Percentiles rank a stretch among this genome's conserved stretches.
Conservation (phyloP, 2,888 invertebrate species). For the Xestobium rufovillosum region DNA sequence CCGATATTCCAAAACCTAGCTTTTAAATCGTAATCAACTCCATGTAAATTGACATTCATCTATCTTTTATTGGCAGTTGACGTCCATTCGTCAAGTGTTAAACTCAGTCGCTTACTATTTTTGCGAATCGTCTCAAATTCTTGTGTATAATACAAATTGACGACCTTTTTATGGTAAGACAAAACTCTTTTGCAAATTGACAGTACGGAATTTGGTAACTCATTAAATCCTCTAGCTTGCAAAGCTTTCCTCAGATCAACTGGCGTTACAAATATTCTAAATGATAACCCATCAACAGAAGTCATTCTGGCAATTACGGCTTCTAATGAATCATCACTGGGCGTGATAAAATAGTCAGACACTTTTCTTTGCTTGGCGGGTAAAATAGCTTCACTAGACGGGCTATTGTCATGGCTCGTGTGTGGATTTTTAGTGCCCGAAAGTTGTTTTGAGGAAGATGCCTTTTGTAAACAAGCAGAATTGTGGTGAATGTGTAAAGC, state of each 20-base stretch:
- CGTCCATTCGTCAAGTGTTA: constrained; percentile 15
- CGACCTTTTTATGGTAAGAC: no score
- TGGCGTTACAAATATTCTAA: constrained; percentile 11
- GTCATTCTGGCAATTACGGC: constrained; percentile 13
- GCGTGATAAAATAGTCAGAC: constrained; percentile 10
- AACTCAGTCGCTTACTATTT: constrained; percentile 3
- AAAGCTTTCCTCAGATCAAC: constrained; percentile 11
- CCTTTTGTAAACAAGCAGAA: background rate
- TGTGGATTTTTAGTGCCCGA: background rate
- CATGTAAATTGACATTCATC: no score
- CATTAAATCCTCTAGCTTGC: constrained; percentile 1
- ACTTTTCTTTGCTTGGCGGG: constrained; percentile 8
- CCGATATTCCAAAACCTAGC: constrained; percentile 12
- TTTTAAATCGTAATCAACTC: constrained; percentile 15
- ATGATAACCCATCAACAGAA: constrained; percentile 10
- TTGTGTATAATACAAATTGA: no score
- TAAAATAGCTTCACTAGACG: constrained; percentile 1
- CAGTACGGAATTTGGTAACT: no score
- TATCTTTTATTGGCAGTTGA: no score
- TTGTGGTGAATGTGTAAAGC: constrained; percentile 9
- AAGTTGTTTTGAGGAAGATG: constrained; percentile 5
- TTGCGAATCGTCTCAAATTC: no score
- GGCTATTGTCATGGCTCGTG: background rate
- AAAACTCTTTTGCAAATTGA: no score
- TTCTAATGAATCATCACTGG: constrained; percentile 6